Base-by-base conservation (phyloP, 37 sponge, comb jelly and placozoan species). In the Aphrocallistes beatrix region DNA sequence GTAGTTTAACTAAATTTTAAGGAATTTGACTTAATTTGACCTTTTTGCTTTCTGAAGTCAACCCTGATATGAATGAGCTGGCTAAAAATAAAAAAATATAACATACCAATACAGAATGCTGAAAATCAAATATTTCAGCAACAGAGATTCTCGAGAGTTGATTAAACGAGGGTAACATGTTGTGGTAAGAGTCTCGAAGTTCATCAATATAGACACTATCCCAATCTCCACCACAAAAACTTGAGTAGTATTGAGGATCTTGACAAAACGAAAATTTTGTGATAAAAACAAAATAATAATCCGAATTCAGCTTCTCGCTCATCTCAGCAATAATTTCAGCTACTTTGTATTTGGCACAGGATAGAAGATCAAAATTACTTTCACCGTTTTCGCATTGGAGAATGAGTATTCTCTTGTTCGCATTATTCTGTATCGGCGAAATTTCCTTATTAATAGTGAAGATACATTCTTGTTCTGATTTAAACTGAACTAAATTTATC, bases 141-240 rank as follows among this genome's bases (percentile, higher is more conserved):
- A 60, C 75, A 32, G 75, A 60, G 75, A 13, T 32, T 32, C n/a
- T 3, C 75, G 3, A 8, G n/a, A 60, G 25, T 19, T 3, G 3
- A 13, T 60, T 28, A 32, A 60, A 13, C 10, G 75, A 6, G n/a
- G 75, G 75, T 30, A 60, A 6, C 75, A 60, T 25, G 75, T 60
- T 32, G 34, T 32, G 75, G 21, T 13, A 28, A 13, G 75, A 13
- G 3, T 19, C 28, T 60, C 75, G 10, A 19, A 60, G 34, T 30
- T 60, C 75, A 60, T 60, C 75, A 13, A 60, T 60, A 30, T 60
- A 30, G 21, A 60, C 75, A 60, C 75, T 60, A 30, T 60, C 75
- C 75, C 75, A 60, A 60, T 19, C 6, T 19, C 8, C 21, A 60
- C 75, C 75, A 30, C 75, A 60, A 13, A 32, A 60, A 25, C 75